A percentile compares a stretch with the other conserved stretches of the same genome.
Conservation (phyloP, 2,888 invertebrate species). For the Pegoplata infirma region DNA sequence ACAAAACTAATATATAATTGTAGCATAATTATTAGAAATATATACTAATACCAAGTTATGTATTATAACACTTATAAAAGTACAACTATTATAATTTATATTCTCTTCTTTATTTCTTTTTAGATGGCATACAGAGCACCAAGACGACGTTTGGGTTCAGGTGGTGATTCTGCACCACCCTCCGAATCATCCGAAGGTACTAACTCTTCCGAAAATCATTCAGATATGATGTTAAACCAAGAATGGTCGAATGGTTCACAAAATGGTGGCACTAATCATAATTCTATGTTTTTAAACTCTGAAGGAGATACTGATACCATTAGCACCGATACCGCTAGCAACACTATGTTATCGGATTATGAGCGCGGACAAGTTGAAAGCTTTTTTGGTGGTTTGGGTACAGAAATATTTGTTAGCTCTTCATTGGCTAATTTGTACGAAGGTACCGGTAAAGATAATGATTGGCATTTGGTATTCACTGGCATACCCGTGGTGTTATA, state of each 20-base stretch:
- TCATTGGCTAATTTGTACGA: slow-evolving; percentile 87
- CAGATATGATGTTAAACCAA: slow-evolving; percentile 68
- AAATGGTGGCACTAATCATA: slow-evolving; percentile 67
- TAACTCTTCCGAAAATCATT: slow-evolving; percentile 76
- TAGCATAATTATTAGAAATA: neutral
- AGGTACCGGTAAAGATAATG: slow-evolving; percentile 80
- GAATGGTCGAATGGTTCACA: slow-evolving; percentile 62
- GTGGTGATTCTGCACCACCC: slow-evolving; percentile 81
- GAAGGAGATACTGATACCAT: slow-evolving; percentile 76
- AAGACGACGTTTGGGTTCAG: slow-evolving; percentile 81
- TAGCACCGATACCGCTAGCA: slow-evolving; percentile 76
- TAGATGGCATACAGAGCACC: slow-evolving; percentile 74
- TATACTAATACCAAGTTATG: neutral
- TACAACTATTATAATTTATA: neutral
- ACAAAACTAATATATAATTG: neutral
- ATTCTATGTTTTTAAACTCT: slow-evolving; percentile 74
- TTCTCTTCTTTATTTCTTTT: slow-evolving; percentile 41
- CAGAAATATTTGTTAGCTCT: slow-evolving; percentile 87
- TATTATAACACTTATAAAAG: neutral
- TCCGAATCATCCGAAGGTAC: slow-evolving; percentile 81
- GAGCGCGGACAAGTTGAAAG: slow-evolving; percentile 85
- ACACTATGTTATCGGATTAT: slow-evolving; percentile 80
- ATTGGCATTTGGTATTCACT: slow-evolving; percentile 87
- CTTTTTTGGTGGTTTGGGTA: slow-evolving; percentile 87
- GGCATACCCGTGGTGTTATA: slow-evolving; percentile 89